phyloP scores from a whole-genome alignment of 2,797 vertebrate species.

The Sciaenops ocellatus region DNA sequence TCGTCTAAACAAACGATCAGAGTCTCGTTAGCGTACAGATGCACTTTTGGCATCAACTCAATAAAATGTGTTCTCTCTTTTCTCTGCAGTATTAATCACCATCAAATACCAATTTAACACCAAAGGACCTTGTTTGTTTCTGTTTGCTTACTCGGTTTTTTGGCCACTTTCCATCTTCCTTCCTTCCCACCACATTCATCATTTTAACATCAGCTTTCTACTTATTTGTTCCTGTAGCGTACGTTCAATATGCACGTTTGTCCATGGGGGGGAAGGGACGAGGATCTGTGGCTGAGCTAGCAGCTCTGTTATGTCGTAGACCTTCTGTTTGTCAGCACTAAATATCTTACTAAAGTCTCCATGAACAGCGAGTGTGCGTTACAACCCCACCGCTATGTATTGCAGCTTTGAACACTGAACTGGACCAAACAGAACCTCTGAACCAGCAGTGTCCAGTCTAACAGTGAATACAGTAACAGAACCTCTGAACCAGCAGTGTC shows the following conservation, averaged over 20 bases:
- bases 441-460: too few relatives aligned
- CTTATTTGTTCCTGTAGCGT: background rate
- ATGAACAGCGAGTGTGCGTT: too few relatives aligned
- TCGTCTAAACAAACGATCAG: background rate
- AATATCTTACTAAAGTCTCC: too few relatives aligned
- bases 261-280: background rate
- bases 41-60: background rate
- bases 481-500: too few relatives aligned
- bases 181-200: background rate
- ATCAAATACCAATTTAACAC: background rate
- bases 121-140: background rate
- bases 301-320: too few relatives aligned
- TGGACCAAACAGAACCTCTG: too few relatives aligned
- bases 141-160: background rate
- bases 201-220: background rate
- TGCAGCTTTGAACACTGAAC: too few relatives aligned
- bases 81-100: slow-evolving; percentile 9
- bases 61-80: background rate
- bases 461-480: too few relatives aligned
- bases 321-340: too few relatives aligned
- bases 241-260: background rate
- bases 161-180: background rate
- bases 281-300: too few relatives aligned
- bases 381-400: too few relatives aligned
- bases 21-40: background rate